Evolutionary conservation across 2,888 invertebrate genomes (phyloP), one percentile per base, ranked within the genome.

Genomic region (Copidosoma aretas): DNA sequence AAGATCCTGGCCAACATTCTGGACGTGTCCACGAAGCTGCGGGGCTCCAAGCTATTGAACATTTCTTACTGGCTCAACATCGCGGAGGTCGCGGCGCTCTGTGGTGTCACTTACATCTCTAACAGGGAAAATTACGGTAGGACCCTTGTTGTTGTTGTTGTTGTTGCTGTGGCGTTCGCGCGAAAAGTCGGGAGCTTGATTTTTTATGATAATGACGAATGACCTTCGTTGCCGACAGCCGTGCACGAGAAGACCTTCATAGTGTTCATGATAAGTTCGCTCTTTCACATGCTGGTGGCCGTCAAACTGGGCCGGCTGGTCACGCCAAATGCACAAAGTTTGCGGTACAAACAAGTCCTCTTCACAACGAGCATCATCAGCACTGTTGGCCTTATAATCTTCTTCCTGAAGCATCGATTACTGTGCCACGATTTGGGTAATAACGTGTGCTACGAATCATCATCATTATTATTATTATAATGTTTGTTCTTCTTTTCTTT

Each of bases 41-140:
- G 80, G 73, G 75, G 82, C 81, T 75, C 88, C 80, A 86, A 89
- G 77, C 86, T 93, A 82, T 87, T 92, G 68, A 88, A 88, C 74
- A 85, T 90, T 49, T 91, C 92, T 78, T 93, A 92, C 82, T 91
- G 93, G 91, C 87, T 95, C 75, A 94, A 94, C 84, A 88, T 93
- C 74, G 87, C 93, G 77, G 96, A 96, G 86, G 89, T 95, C 75
- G 90, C 90, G 71, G 90, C 94, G 63, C 87, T 96, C n/a, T 92
- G 93, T 73, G 95, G 95, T 64, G 95, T 96, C 51, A 95, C 95
- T 19, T 96, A 95, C 83, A 92, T 97, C 82, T 95, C 95, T 73
- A 97, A 97, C 86, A 89, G 91, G 82, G 96, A 97, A 86, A 96
- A 97, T 84, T 97, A 96, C 87, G 94, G 96, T 96, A 87, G 92